A percentile compares a stretch with the other conserved stretches of the same genome.
Evolutionary conservation across 2,888 invertebrate genomes (phyloP).

Genomic region (Stenoptilia bipunctidactyla): DNA sequence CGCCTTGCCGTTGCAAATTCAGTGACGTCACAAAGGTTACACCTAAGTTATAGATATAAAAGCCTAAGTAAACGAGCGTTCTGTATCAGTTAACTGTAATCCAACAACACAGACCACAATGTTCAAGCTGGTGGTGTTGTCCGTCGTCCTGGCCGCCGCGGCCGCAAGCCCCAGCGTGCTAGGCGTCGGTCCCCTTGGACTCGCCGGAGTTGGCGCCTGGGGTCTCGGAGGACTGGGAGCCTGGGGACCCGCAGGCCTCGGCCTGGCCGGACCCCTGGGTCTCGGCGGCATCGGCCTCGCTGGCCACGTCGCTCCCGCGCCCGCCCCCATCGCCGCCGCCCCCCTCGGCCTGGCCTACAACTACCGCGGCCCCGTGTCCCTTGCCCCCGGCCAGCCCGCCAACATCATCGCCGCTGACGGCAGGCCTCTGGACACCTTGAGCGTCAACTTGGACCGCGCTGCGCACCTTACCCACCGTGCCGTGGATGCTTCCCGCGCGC

Average conservation of each 20-base stretch:
- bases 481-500: constrained; percentile 28
- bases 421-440: constrained; percentile 58
- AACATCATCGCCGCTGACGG: constrained; percentile 54
- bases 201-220: constrained; percentile 16
- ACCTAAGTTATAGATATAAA: constrained; percentile 53
- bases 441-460: constrained; percentile 59
- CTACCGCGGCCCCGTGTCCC: constrained; percentile 56
- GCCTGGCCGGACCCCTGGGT: not conserved
- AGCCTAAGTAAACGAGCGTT: constrained; percentile 32
- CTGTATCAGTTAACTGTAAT: constrained; percentile 40
- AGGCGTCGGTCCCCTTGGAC: constrained; percentile 16
- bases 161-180: constrained; percentile 52
- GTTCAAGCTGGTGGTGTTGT: constrained; percentile 75
- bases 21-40: constrained; percentile 51
- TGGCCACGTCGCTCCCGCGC: constrained; percentile 11
- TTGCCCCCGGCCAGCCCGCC: constrained; percentile 56
- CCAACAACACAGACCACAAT: constrained; percentile 37
- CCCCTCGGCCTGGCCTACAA: constrained; percentile 24
- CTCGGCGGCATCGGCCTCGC: constrained; percentile 1
- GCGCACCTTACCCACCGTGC: constrained; percentile 50
- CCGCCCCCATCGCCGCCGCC: constrained; percentile 18
- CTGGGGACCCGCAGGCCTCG: not conserved
- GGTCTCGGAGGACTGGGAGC: constrained; percentile 11
- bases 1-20: constrained; percentile 43
- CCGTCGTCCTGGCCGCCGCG: constrained; percentile 70